phyloP scores from a whole-genome alignment of 2,113 vertebrate genomes.

The Pterophyllum scalare region DNA sequence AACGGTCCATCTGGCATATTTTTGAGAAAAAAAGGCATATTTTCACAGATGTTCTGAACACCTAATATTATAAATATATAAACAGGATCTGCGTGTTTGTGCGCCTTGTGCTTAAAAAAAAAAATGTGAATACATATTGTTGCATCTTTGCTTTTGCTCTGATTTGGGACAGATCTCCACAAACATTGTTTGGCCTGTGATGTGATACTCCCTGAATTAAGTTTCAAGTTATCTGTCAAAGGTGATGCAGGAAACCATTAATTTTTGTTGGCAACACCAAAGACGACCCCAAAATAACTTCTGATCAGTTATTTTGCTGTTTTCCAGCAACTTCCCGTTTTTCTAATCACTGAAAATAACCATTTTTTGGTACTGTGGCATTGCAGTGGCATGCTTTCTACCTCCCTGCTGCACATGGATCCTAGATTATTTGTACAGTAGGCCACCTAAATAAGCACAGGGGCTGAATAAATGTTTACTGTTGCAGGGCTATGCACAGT shows the following conservation, averaged over 20 bases:
- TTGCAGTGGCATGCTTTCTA: neutral
- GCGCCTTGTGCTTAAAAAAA: neutral
- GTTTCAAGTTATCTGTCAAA: neutral
- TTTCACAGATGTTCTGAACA: neutral
- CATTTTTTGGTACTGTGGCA: neutral
- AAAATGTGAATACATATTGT: neutral
- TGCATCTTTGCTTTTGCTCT: neutral
- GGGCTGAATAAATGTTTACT: conserved; percentile 5
- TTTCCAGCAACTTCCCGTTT: neutral
- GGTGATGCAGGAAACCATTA: neutral
- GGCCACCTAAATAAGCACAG: neutral
- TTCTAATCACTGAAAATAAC: neutral
- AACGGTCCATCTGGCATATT: neutral
- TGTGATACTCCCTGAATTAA: neutral
- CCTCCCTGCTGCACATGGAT: neutral
- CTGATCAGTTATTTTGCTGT: neutral
- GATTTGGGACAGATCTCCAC: neutral
- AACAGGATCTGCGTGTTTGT: neutral
- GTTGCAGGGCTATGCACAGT: neutral
- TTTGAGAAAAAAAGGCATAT: neutral
- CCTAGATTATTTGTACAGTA: conserved; percentile 2
- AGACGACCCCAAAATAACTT: neutral
- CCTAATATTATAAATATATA: neutral
- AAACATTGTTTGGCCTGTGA: neutral
- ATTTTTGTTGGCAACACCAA: neutral